Conservation (phyloP, 2,888 invertebrate species). For the Gnatocerus cornutus region DNA sequence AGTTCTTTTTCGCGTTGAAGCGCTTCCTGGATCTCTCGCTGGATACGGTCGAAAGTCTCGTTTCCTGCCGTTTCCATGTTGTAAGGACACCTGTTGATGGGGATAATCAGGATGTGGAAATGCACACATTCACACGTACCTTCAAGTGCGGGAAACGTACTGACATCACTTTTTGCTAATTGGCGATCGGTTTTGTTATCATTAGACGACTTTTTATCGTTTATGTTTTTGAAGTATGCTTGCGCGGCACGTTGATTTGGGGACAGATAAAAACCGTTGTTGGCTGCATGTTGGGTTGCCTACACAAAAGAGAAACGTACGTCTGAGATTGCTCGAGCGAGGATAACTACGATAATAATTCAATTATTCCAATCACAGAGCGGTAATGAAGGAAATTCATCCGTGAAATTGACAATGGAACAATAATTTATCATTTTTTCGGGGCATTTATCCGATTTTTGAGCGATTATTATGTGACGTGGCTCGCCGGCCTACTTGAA, state of each 20-base stretch:
- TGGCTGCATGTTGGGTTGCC: constrained; percentile 42
- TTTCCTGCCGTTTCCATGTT: constrained; percentile 47
- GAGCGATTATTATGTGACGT: no score
- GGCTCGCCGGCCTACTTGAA: no score
- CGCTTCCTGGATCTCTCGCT: constrained; percentile 91
- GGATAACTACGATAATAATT: no score
- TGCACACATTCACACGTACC: constrained; percentile 18
- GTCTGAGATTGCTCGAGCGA: constrained; percentile 12
- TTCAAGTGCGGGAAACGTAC: constrained; percentile 15
- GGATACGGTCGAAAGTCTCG: constrained; percentile 83
- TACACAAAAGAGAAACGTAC: not conserved
- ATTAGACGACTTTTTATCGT: constrained; percentile 26
- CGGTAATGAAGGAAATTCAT: no score
- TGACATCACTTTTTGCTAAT: constrained; percentile 43
- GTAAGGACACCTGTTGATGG: constrained; percentile 45
- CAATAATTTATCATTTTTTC: no score
- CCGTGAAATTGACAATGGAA: no score
- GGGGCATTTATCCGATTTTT: no score
- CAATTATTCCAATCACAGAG: no score
- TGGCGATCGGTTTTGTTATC: constrained; percentile 39
- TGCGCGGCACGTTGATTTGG: constrained; percentile 45
- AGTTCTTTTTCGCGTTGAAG: constrained; percentile 89
- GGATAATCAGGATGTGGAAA: constrained; percentile 14
- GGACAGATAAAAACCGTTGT: constrained; percentile 44
- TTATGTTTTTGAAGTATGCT: constrained; percentile 33